Conservation (phyloP, 92 coral and sea anemone species). For the Bergia puertoricense region DNA sequence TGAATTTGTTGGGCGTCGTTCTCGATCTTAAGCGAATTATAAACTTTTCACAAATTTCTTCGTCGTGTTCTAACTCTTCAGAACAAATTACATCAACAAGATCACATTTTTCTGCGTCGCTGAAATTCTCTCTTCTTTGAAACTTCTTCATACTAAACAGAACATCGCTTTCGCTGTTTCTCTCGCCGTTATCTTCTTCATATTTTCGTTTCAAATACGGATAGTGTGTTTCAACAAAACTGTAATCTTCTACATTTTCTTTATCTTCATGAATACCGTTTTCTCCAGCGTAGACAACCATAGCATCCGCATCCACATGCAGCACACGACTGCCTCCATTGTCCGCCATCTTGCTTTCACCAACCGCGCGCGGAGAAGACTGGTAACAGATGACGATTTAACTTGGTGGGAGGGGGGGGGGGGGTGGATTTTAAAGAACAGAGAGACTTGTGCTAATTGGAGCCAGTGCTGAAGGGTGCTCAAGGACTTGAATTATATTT, state of each 20-base stretch:
- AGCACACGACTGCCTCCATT: slow-evolving; percentile 34
- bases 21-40: slow-evolving; percentile 42
- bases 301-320: slow-evolving; percentile 38
- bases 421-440: not conserved
- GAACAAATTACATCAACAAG: slow-evolving; percentile 33
- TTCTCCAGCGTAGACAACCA: slow-evolving; percentile 32
- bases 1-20: slow-evolving; percentile 40
- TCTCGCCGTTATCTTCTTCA: slow-evolving; percentile 31
- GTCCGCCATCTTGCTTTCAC: slow-evolving; percentile 39
- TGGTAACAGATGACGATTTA: not conserved
- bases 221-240: slow-evolving; percentile 27
- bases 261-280: slow-evolving; percentile 41
- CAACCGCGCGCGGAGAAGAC: slow-evolving; percentile 9
- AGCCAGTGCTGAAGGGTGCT: too few relatives aligned
- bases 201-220: slow-evolving; percentile 35
- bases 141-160: not conserved
- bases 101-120: slow-evolving; percentile 39
- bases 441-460: too few relatives aligned
- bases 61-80: slow-evolving; percentile 31
- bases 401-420: not conserved
- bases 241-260: slow-evolving; percentile 34
- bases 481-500: too few relatives aligned
- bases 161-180: slow-evolving; percentile 15
- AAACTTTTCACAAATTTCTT: slow-evolving; percentile 30
- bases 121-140: slow-evolving; percentile 42